These are phyloP conservation scores for Hydrolagus affinis DNA, from an alignment of 2,113 vertebrate species.

Conservation along the genomic window DNA sequence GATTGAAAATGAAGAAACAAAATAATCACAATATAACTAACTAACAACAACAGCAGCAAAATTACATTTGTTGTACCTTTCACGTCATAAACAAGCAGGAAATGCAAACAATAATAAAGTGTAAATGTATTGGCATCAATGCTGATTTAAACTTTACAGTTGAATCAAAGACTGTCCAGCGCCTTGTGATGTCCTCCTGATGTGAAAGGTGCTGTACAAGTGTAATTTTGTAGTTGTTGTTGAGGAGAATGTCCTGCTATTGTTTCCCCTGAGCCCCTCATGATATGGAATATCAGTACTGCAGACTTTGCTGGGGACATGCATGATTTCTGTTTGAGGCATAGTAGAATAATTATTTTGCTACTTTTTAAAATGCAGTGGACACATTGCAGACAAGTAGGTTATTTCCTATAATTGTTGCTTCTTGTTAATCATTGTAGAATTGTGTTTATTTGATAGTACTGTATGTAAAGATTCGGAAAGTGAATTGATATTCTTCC, in stretches of 20 bases:
- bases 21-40: too few species aligned
- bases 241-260: slow-evolving; percentile 3
- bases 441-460: neutral
- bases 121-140: neutral
- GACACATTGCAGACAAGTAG: neutral
- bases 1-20: neutral
- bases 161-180: slow-evolving; percentile 26
- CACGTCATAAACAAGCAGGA: too few species aligned
- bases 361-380: slow-evolving; percentile 9
- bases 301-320: slow-evolving; percentile 4
- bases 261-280: neutral
- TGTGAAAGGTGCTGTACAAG: too few species aligned
- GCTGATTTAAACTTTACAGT: neutral
- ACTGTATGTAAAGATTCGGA: neutral
- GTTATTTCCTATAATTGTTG: neutral
- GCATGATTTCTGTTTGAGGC: neutral
- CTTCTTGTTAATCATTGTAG: neutral
- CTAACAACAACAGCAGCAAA: too few species aligned
- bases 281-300: neutral
- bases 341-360: neutral
- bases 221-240: too few species aligned
- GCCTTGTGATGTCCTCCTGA: too few species aligned
- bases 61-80: too few species aligned
- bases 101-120: neutral
- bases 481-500: neutral